Conservation (phyloP, 2,888 invertebrate genomes). For the Rhabditoides inermis region DNA sequence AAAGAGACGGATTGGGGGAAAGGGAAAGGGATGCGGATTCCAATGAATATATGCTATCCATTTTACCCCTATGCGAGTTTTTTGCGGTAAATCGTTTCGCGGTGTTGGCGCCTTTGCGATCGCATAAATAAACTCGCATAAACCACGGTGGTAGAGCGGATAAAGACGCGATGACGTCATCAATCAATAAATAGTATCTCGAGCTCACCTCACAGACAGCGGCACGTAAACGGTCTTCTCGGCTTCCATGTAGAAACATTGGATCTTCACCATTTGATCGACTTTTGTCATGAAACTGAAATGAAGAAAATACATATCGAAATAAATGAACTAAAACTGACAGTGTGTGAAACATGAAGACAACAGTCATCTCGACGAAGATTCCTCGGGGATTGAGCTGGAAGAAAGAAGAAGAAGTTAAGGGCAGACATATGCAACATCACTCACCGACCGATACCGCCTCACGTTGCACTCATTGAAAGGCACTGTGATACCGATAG, state of each 20-base stretch:
- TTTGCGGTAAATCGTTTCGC: no score
- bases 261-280: conserved; percentile 52
- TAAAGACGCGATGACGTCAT: no score
- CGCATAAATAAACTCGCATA: no score
- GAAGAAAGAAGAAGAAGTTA: not conserved
- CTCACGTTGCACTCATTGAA: conserved; percentile 50
- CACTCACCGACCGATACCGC: conserved; percentile 47
- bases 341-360: conserved; percentile 50
- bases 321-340: no score
- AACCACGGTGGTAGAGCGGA: no score
- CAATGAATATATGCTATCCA: no score
- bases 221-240: conserved; percentile 49
- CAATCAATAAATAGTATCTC: no score
- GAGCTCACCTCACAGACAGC: conserved; percentile 47
- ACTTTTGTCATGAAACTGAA: conserved; percentile 50
- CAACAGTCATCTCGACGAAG: conserved; percentile 48
- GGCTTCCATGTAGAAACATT: conserved; percentile 53
- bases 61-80: no score
- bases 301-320: not conserved
- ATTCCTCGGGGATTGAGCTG: conserved; percentile 50
- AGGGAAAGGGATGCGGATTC: no score
- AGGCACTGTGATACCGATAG: conserved; percentile 47
- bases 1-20: no score
- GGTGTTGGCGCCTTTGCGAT: no score
- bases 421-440: not conserved